phyloP scores from a whole-genome alignment of 2,888 invertebrate genomes.

The Junonia oenone region DNA sequence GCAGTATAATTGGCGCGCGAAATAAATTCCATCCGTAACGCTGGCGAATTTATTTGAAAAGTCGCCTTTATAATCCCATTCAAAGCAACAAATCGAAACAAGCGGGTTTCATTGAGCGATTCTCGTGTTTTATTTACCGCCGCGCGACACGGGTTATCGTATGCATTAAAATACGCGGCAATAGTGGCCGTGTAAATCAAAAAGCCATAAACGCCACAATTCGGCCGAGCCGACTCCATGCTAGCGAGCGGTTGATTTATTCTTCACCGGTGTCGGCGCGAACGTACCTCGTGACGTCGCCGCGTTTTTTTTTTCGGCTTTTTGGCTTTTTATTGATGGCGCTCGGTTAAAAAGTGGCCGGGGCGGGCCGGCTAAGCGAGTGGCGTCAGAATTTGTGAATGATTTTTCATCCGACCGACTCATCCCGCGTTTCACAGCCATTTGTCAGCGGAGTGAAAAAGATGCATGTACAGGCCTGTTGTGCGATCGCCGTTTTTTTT shows the following conservation, averaged over 20 bases:
- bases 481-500: slow-evolving; percentile 35
- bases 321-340: slow-evolving; percentile 75
- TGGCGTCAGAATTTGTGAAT: slow-evolving; percentile 74
- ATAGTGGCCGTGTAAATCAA: slow-evolving; percentile 64
- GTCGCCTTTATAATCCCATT: slow-evolving; percentile 10
- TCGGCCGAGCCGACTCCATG: slow-evolving; percentile 67
- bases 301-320: slow-evolving; percentile 56
- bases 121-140: slow-evolving; percentile 39
- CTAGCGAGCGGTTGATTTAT: slow-evolving; percentile 70
- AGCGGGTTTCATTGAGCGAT: slow-evolving; percentile 35
- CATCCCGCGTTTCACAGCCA: slow-evolving; percentile 71
- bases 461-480: slow-evolving; percentile 65
- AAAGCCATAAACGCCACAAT: slow-evolving; percentile 61
- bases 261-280: slow-evolving; percentile 64
- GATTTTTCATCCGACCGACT: slow-evolving; percentile 67
- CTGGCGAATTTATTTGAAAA: background rate
- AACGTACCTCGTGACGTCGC: slow-evolving; percentile 75
- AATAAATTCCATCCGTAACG: slow-evolving; percentile 27
- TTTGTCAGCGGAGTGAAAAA: slow-evolving; percentile 75
- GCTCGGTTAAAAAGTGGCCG: slow-evolving; percentile 67
- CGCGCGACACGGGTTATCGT: slow-evolving; percentile 36
- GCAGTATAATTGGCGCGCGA: slow-evolving; percentile 7
- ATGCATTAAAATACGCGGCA: slow-evolving; percentile 52
- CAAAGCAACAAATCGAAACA: slow-evolving; percentile 21
- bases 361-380: slow-evolving; percentile 56